These are phyloP conservation scores for Macroramphosus scolopax DNA, from an alignment of 2,797 vertebrate species.

Conservation along the genomic window DNA sequence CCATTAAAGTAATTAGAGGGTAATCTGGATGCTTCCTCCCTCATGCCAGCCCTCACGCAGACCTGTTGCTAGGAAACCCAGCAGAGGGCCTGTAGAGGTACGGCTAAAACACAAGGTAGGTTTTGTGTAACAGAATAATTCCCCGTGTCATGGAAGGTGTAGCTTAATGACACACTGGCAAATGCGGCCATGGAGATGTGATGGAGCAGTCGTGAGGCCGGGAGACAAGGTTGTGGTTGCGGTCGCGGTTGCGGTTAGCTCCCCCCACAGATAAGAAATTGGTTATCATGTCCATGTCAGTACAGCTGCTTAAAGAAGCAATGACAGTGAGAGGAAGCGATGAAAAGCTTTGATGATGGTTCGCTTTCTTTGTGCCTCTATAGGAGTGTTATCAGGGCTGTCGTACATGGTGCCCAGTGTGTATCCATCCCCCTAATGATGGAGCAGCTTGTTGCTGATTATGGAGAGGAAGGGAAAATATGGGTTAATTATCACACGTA, in stretches of 20 bases:
- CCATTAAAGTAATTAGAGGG: constrained; percentile 64
- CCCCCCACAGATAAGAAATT: too few species aligned
- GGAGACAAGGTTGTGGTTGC: too few species aligned
- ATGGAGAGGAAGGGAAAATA: constrained; percentile 28
- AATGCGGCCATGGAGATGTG: constrained; percentile 26
- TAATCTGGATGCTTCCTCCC: constrained; percentile 47
- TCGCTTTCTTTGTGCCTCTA: constrained; percentile 5
- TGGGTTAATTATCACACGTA: constrained; percentile 55
- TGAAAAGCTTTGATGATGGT: constrained; percentile 15
- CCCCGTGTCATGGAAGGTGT: constrained; percentile 26
- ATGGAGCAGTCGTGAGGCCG: constrained; percentile 1
- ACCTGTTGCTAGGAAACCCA: constrained; percentile 75
- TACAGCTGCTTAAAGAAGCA: constrained; percentile 5
- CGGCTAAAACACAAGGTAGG: constrained; percentile 46
- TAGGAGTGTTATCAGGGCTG: constrained; percentile 6
- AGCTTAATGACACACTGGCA: constrained; percentile 13
- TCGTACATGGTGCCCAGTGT: constrained; percentile 19
- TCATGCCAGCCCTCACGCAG: constrained; percentile 34
- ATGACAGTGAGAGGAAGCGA: constrained; percentile 1
- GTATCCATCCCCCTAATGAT: constrained; percentile 36
- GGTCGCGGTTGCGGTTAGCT: too few species aligned
- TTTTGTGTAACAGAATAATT: constrained; percentile 37
- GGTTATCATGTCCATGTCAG: not conserved
- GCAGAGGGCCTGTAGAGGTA: constrained; percentile 35
- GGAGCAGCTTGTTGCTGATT: constrained; percentile 45